These are phyloP conservation scores for human DNA, from an alignment of 2,113 vertebrate genomes.

Conservation along the genomic window GRCh38 chr3:131821001-131821500, in stretches of 20 bases:
- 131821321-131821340: not conserved
- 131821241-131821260: not conserved
- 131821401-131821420: not conserved
- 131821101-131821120: not conserved
- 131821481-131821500: not conserved
- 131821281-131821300: not conserved
- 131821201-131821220: not conserved
- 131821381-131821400: not conserved
- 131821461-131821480: not conserved
- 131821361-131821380: not conserved
- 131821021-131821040: constrained; percentile 24
- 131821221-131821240: not conserved
- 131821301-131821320: not conserved
- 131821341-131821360: not conserved
- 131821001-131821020: not conserved
- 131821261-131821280: not conserved
- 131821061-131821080: not conserved
- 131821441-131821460: not conserved
- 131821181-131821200: not conserved
- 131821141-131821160: not conserved
- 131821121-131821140: not conserved
- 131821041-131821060: not conserved
- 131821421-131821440: not conserved
- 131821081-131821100: not conserved
- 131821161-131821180: not conserved